Evolutionary conservation across 2,888 invertebrate species (phyloP), one percentile per base, ranked within the genome.

Genomic region (Lasius platythorax): DNA sequence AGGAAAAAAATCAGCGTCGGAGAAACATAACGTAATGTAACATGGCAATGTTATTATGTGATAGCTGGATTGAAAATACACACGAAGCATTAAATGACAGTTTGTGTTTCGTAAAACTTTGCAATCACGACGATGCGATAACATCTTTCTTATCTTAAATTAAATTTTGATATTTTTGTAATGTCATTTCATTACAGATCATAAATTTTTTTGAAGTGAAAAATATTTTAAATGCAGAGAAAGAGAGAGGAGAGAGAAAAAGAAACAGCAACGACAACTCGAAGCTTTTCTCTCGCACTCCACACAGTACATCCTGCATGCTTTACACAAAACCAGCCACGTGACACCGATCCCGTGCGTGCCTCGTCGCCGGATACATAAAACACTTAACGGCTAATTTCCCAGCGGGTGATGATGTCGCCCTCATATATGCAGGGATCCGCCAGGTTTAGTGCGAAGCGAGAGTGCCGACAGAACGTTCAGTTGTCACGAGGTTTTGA

Each of bases 301-400:
- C 6, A 9, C 33, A n/a, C 18, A 23, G 18, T 12, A n/a, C 53
- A 46, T 46, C 33, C n/a, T 73, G 61, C 61, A 43, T 23, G 61
- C 46, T 72, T 61, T 33, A 46, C 8, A 61, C 28, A 37, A 72
- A 79, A 61, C 18, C 43, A 61, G 87, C 85, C 89, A 89, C 90
- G 89, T 88, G 90, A 91, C 83, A 63, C 83, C 43, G 82, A 73
- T 78, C 78, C 68, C 23, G 58, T 83, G 72, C 85, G 46, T 79
- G 86, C 81, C 46, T 64, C 70, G 61, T 50, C 37, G 74, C 90
- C 90, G 94, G 93, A 94, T 92, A 90, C 92, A 93, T 93, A 94
- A 93, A 94, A 92, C 93, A 92, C 91, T 93, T 93, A 91, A 92
- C 92, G 88, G 87, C 92, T 93, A 93, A 94, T 94, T 93, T 93